Conservation (phyloP, 2,113 vertebrate species). For the Arenaria interpres region DNA sequence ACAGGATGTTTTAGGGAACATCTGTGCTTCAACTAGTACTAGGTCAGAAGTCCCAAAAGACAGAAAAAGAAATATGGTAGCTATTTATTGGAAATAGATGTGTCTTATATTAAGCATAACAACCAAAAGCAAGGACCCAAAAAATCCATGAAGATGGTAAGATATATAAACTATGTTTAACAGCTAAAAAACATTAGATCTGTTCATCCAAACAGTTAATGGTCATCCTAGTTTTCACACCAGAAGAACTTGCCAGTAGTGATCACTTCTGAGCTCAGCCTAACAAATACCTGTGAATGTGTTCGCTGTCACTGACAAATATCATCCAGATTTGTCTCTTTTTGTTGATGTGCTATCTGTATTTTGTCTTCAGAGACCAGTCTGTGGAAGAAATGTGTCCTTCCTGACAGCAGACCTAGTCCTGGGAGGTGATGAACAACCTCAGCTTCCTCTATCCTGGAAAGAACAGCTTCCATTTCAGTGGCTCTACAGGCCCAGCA, state of each 20-base stretch:
- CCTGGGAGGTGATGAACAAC: neutral
- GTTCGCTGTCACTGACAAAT: neutral
- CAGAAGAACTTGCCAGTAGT: neutral
- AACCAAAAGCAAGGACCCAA: neutral
- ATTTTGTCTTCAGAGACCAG: neutral
- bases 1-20: neutral
- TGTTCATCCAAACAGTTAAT: neutral
- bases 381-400: neutral
- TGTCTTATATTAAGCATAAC: neutral
- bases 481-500: neutral
- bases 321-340: neutral
- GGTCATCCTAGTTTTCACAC: neutral
- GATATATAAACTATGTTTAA: neutral
- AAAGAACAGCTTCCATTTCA: neutral
- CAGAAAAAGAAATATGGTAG: neutral
- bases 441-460: neutral
- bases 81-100: neutral
- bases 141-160: neutral
- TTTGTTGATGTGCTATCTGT: neutral
- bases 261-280: neutral
- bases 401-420: neutral
- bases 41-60: conserved; percentile 8
- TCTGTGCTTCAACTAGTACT: neutral
- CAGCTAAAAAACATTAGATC: neutral
- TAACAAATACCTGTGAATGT: neutral